Evolutionary conservation across 2,888 invertebrate genomes (phyloP).

Genomic region (Hipparchia semele): DNA sequence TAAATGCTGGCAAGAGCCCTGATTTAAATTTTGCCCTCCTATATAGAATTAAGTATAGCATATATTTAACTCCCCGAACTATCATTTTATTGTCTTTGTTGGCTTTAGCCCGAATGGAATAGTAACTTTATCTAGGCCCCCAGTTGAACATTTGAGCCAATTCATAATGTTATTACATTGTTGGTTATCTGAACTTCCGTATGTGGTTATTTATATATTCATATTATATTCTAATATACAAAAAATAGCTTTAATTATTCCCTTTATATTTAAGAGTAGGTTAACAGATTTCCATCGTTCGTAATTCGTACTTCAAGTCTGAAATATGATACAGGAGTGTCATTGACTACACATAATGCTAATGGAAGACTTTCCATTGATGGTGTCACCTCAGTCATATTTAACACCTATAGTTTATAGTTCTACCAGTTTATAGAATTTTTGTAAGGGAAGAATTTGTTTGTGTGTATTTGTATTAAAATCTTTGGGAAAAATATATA

Average conservation of each 20-base stretch:
- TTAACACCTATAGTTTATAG: not conserved
- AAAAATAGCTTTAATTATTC: not conserved
- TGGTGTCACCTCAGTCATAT: not conserved
- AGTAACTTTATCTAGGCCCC: slow-evolving; percentile 35
- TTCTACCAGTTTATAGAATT: not conserved
- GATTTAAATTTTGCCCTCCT: slow-evolving; percentile 22
- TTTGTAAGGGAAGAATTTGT: not conserved
- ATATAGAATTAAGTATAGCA: slow-evolving; percentile 14
- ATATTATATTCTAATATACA: not conserved
- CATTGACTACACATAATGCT: not conserved
- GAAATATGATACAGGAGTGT: slow-evolving; percentile 5
- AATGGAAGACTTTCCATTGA: slow-evolving; percentile 8
- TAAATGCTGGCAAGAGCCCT: slow-evolving; percentile 28
- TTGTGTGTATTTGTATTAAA: not conserved
- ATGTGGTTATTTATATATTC: not conserved
- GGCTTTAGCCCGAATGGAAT: slow-evolving; percentile 32
- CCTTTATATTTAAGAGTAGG: too few relatives aligned
- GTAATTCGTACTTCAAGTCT: not conserved
- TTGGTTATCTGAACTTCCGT: slow-evolving; percentile 8
- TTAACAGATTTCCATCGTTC: too few relatives aligned
- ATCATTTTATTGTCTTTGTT: slow-evolving; percentile 38
- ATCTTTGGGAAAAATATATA: not conserved
- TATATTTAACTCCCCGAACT: slow-evolving; percentile 33
- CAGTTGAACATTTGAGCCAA: slow-evolving; percentile 31
- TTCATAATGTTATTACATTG: slow-evolving; percentile 24